Percentiles rank a stretch among this genome's conserved stretches.
Conservation (phyloP, 2,797 vertebrate genomes). For the Amphiprion clarkii region DNA sequence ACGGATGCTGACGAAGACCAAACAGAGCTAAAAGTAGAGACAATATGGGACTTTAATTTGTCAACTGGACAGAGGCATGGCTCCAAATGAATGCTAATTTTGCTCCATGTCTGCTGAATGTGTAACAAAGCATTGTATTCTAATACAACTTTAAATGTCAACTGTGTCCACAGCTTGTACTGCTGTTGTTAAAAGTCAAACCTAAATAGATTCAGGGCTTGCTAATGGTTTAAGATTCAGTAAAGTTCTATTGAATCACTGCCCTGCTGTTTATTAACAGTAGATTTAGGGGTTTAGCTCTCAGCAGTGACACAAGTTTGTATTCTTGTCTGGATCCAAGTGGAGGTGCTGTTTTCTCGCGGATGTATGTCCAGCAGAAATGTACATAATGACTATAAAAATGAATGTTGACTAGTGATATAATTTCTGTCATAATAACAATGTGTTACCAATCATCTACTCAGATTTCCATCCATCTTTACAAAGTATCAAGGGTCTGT, state of each 20-base stretch:
- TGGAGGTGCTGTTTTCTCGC: background rate
- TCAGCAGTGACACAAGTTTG: constrained; percentile 4
- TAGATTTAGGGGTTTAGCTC: constrained; percentile 1
- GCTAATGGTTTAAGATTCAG: constrained; percentile 9
- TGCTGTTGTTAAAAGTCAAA: constrained; percentile 22
- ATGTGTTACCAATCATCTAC: background rate
- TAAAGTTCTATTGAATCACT: constrained; percentile 19
- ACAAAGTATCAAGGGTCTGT: background rate
- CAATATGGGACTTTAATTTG: constrained; percentile 9
- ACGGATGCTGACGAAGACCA: background rate
- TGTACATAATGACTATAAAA: background rate
- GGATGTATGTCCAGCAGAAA: background rate
- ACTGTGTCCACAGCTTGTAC: constrained; percentile 1
- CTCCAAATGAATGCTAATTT: constrained; percentile 20
- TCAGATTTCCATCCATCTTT: too few species aligned
- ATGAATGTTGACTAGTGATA: background rate
- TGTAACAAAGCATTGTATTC: background rate
- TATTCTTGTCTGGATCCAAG: background rate
- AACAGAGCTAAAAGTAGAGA: constrained; percentile 5
- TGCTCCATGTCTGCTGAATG: background rate
- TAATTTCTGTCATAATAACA: background rate
- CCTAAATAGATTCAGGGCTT: constrained; percentile 10
- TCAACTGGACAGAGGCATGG: constrained; percentile 6
- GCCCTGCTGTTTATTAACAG: background rate
- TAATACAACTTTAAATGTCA: constrained; percentile 1